Base-by-base conservation (phyloP, 2,888 invertebrate species). In the Zele albiditarsus region DNA sequence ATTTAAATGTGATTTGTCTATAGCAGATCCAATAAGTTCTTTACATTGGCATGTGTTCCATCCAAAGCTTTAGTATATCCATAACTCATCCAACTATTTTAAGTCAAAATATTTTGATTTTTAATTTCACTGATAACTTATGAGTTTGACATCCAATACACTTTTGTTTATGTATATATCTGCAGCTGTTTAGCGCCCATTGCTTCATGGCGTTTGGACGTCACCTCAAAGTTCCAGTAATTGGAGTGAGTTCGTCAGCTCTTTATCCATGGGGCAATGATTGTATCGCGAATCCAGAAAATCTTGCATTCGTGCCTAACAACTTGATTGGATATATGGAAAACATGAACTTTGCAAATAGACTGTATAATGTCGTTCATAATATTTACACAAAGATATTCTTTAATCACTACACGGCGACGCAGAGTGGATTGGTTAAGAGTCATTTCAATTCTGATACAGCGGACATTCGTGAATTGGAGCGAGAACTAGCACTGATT, bases 401-500 rank as follows among this genome's bases (percentile, higher is more conserved):
- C 4, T 88, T 83, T 66, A 67, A 80, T 4, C 80, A 81, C 60
- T 68, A 77, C 1, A 78, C 85, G 0, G 0, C 70, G 12, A 16
- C 14, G 2, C 83, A 82, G 65, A 74, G 78, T 38, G 78, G 77
- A 57, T 77, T 81, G 20, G 79, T 84, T 74, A 79, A 78, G 23
- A 82, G 82, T 62, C 80, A 86, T 23, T 75, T 86, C 25, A 83
- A 80, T 14, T 68, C 79, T 2, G 69, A 49, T 60, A 4, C 63
- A n/a, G 28, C n/a, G 62, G 27, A 67, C 53, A 10, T 66, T 25
- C 5, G 68, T 58, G 20, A 72, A 25, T n/a, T 82, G 80, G 90
- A 91, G 77, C 89, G 86, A 53, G 90, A 89, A 69, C 85, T 91
- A 16, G 90, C 91, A 1, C 80, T 91, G 5, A 86, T 91, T 49